A percentile compares a stretch with the other conserved stretches of the same genome.
Conservation (phyloP, 2,888 invertebrate genomes). For the Homarus gammarus region DNA sequence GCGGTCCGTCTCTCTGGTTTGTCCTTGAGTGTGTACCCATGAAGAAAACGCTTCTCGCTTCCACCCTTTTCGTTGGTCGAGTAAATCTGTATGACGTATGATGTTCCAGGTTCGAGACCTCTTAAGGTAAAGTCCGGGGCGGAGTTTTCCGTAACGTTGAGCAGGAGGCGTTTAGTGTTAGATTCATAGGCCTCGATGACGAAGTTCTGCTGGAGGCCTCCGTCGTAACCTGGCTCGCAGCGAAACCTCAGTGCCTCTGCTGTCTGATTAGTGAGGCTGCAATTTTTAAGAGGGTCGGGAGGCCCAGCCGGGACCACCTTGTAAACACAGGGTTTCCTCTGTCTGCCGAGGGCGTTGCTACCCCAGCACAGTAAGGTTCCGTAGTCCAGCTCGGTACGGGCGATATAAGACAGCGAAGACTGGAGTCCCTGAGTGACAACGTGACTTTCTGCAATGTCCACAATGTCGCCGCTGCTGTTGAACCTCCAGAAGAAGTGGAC, state of each 20-base stretch:
- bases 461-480: constrained; percentile 75
- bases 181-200: constrained; percentile 65
- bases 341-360: constrained; percentile 89
- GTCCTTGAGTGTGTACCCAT: constrained; percentile 67
- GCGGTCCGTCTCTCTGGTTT: constrained; percentile 71
- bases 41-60: constrained; percentile 60
- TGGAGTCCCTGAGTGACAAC: constrained; percentile 62
- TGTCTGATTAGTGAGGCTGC: constrained; percentile 70
- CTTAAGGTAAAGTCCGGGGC: constrained; percentile 67
- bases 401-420: constrained; percentile 66
- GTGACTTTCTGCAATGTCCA: constrained; percentile 66
- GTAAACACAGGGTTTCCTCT: constrained; percentile 91
- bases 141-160: constrained; percentile 67
- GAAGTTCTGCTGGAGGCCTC: constrained; percentile 71
- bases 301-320: constrained; percentile 87
- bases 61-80: constrained; percentile 66
- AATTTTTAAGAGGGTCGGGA: constrained; percentile 69
- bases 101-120: constrained; percentile 70
- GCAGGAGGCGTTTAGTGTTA: constrained; percentile 48
- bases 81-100: constrained; percentile 62
- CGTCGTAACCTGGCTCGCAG: constrained; percentile 73
- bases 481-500: constrained; percentile 74
- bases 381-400: constrained; percentile 83
- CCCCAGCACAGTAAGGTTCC: constrained; percentile 93
- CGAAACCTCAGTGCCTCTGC: constrained; percentile 61